Evolutionary conservation across 2,888 invertebrate species (phyloP).

Genomic region (Volucella bombylans): DNA sequence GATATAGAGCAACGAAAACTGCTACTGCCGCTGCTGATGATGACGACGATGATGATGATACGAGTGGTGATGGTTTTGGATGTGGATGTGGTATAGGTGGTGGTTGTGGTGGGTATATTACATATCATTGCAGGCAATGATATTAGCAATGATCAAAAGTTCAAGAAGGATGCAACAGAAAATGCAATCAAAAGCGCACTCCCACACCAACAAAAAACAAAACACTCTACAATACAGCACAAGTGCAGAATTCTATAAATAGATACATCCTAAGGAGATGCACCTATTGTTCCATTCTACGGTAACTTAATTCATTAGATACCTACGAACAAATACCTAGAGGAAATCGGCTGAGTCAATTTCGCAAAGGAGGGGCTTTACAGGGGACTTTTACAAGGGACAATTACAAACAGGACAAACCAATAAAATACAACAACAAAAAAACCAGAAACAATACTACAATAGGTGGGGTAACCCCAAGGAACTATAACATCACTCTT

Average conservation of each 20-base stretch:
- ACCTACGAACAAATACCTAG: conserved; percentile 23
- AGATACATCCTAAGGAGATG: conserved; percentile 37
- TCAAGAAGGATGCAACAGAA: conserved; percentile 62
- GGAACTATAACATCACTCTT: conserved; percentile 15
- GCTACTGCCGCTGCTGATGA: not conserved
- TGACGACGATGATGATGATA: not conserved
- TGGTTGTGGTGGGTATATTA: not conserved
- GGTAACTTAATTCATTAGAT: conserved; percentile 46
- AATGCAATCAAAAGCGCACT: conserved; percentile 31
- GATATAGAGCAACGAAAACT: conserved; percentile 4
- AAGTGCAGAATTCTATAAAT: conserved; percentile 55
- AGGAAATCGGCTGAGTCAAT: not conserved
- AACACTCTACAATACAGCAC: conserved; percentile 3
- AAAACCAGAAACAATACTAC: not conserved
- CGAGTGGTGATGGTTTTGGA: conserved; percentile 13
- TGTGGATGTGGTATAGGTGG: conserved; percentile 8
- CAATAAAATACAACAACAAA: not conserved
- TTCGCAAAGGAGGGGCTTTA: too few relatives aligned
- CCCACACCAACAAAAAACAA: conserved; percentile 3
- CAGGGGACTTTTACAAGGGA: too few relatives aligned
- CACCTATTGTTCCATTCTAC: conserved; percentile 24
- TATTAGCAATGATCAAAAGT: conserved; percentile 46
- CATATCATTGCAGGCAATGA: not conserved
- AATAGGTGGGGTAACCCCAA: not conserved
- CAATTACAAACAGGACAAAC: not conserved